Base-by-base conservation (phyloP, 2,797 vertebrate species). In the Characodon lateralis region DNA sequence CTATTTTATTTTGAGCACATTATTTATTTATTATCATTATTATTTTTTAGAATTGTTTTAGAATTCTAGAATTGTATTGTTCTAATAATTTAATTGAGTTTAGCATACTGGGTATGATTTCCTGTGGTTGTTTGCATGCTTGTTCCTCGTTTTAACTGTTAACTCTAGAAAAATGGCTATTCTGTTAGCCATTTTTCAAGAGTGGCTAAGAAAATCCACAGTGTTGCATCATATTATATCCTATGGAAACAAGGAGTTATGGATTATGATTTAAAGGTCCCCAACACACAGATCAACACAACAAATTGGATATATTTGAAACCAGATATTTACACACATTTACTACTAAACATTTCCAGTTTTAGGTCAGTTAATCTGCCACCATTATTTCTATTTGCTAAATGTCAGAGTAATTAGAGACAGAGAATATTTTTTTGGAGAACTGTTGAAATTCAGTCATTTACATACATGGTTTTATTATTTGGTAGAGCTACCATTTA, bases 1-100 rank as follows among this genome's bases (percentile, higher is more conserved):
- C 9, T 14, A 48, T 28, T 73, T 77, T 77, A 26, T 69, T 71
- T 74, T 43, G 24, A 31, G 56, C 59, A 72, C 16, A 35, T 53
- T 53, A 18, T 51, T 51, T 51, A 51, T 46, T 46, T 46, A 46
- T 46, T 46, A 35, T 31, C 2, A 31, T 35, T 35, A 35, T 35
- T 3, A 35, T 35, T 35, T 35, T 35, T 35, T 35, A 35, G 35
- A 7, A 46, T 46, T 10, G 6, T 46, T 46, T 46, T 46, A 46
- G 43, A 46, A 10, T 51, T 51, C 50, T 51, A 65, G 7, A 1
- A 66, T 22, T 39, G 22, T 39, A 6, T 46, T 46, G 24, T n/a
- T 65, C 31, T 9, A 5, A 39, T 39, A 10, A 13, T 28, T 59
- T 39, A 39, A 35, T 16, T 35, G 8, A 39, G 18, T 63, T 35